Evolutionary conservation across 2,888 invertebrate genomes (phyloP), one percentile per base, ranked within the genome.

Genomic region (Brachynemurus nebulosus): DNA sequence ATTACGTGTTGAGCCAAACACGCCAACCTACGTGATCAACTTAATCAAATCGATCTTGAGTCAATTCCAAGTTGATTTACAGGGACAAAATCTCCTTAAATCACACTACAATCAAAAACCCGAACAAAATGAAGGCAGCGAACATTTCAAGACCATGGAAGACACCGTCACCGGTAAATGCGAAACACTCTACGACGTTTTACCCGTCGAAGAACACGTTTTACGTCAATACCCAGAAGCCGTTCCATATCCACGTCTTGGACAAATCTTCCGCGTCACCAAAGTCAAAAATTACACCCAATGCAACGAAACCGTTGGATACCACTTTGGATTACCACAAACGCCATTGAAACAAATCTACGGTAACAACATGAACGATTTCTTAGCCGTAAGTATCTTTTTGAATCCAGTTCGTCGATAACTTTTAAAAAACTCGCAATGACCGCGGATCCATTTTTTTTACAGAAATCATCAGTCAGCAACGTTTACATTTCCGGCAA

Each of bases 121-220:
- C 37, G 37, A 42, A n/a, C 19, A 17, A 11, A 20, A 17, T 17
- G 20, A 42, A 42, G 16, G 20, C 8, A 42, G 12, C 21, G 34
- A 19, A 7, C 14, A 23, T 18, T 34, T n/a, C n/a, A 42, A 34
- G 52, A 74, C 74, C 50, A 77, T 82, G 76, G 83, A 84, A 63
- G 71, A 76, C 51, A 74, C 80, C 30, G 74, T 83, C 17, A 74
- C 76, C 38, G 84, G 84, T 39, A 72, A 74, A 58, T 78, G 78
- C 52, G 79, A 80, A 54, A 77, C 78, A n/a, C 56, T 74, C n/a
- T 84, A 84, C 61, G 71, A 80, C 38, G 70, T 83, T 35, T 69
- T 71, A 9, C 74, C 73, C 6, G 62, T 79, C 39, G 67, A 74
- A 4, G 63, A 73, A 18, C 70, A 72, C 56, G 63, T 72, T 58